These are phyloP conservation scores for Prosopocoilus inquinatus DNA, from an alignment of 2,888 invertebrate genomes.

Conservation along the genomic window DNA sequence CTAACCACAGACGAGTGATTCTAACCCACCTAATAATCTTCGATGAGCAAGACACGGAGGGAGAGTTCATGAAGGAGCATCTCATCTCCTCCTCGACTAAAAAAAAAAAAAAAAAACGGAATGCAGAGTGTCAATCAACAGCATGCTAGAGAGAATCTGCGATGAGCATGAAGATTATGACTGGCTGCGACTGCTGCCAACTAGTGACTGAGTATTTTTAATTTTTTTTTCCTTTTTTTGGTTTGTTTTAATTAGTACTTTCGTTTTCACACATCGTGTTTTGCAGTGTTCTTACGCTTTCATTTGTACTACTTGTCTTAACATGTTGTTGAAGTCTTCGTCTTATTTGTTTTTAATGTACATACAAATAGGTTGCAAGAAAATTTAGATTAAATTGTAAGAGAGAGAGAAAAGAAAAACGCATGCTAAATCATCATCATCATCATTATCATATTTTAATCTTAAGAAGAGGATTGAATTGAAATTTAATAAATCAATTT, in stretches of 20 bases:
- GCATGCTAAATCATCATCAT: too few species aligned
- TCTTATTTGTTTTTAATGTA: too few species aligned
- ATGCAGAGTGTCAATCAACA: conserved; percentile 16
- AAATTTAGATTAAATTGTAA: too few species aligned
- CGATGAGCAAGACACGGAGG: conserved; percentile 1
- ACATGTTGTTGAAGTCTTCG: too few species aligned
- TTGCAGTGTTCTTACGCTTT: not conserved
- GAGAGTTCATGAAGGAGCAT: conserved; percentile 8
- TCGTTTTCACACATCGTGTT: not conserved
- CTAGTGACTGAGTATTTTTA: conserved; percentile 30
- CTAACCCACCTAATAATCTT: conserved; percentile 12
- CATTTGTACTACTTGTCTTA: not conserved
- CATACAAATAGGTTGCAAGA: too few species aligned
- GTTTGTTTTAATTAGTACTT: conserved; percentile 9
- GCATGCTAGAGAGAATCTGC: conserved; percentile 4
- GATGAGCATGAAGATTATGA: conserved; percentile 41
- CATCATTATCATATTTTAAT: too few species aligned
- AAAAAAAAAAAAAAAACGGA: too few species aligned
- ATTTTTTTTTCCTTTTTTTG: conserved; percentile 13
- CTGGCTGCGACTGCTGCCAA: conserved; percentile 49
- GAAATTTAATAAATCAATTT: too few species aligned
- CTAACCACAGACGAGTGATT: conserved; percentile 20
- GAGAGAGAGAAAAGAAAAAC: too few species aligned
- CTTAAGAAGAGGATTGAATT: too few species aligned
- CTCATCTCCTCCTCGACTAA: too few species aligned